These are phyloP conservation scores for Rhizoglyphus robini DNA, from an alignment of 1,140 invertebrate species.

Conservation along the genomic window DNA sequence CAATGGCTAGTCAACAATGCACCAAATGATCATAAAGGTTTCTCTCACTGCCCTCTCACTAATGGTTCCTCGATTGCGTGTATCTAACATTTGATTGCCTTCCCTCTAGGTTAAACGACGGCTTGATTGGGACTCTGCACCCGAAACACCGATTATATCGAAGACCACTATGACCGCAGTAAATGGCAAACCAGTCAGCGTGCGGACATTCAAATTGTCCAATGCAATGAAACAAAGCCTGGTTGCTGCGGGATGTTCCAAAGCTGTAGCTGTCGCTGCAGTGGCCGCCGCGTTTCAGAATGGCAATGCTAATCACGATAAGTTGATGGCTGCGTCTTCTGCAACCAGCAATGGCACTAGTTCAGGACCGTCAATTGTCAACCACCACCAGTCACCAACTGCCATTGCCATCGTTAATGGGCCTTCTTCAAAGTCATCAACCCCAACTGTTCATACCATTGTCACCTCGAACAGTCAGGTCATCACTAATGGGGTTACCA, in stretches of 20 bases:
- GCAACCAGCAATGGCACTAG: background rate
- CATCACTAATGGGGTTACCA: background rate
- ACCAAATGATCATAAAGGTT: constrained; percentile 6
- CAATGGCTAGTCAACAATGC: background rate
- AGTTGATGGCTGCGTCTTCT: background rate
- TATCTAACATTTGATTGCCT: constrained; percentile 6
- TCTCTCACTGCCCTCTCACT: background rate
- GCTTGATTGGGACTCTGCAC: constrained; percentile 16
- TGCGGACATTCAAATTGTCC: constrained; percentile 2
- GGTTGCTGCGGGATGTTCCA: constrained; percentile 3
- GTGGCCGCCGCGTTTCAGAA: constrained; percentile 3
- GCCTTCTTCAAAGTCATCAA: background rate
- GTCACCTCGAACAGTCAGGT: background rate
- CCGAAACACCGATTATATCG: background rate
- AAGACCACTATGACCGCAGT: constrained; percentile 1
- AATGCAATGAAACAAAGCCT: constrained; percentile 16
- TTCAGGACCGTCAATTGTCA: background rate
- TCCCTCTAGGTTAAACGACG: constrained; percentile 15
- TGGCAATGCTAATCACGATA: background rate
- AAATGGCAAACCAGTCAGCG: constrained; percentile 11
- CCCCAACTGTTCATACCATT: background rate
- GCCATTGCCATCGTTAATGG: constrained; percentile 12
- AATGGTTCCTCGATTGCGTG: background rate
- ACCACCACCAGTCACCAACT: background rate
- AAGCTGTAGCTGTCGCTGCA: constrained; percentile 9